Base-by-base conservation (phyloP, 2,888 invertebrate genomes). In the Scaptomyza parva region DNA sequence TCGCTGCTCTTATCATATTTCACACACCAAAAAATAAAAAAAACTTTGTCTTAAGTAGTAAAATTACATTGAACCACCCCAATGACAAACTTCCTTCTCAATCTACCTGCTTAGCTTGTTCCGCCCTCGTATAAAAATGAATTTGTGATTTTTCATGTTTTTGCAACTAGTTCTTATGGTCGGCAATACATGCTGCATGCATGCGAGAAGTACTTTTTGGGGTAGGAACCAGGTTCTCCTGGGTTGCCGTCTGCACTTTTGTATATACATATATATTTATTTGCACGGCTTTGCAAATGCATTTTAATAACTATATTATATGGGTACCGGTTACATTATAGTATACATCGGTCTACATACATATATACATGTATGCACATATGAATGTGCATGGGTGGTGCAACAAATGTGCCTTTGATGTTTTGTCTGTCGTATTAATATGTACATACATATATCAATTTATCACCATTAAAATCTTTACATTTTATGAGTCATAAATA, bases 221-320 rank as follows among this genome's bases (percentile, higher is more conserved):
- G 48, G 30, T 33, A 33, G 48, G 30, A 33, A 11, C 48, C 20
- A 48, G 14, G 24, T 61, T 45, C 59, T 20, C 39, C 39, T 44
- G 44, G 33, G 62, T 61, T 40, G 48, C 48, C 20, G 48, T 48
- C 48, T 48, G 33, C 48, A 48, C 9, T n/a, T 48, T 48, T 33
- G 20, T 44, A 40, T 30, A 58, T 30, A 45, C 26, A 44, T 44
- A 26, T 26, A 14, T 17, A 17, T 33, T 5, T 14, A 35, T 35
- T 35, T 35, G 35, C 45, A 47, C 30, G 28, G 30, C 28, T 47
- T 17, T 47, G 11, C 20, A 30, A 47, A 47, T 30, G 47, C 47
- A 47, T 6, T 47, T 47, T 47, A 18, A 6, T 47, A 20, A 47
- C 30, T n/a, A 20, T 20, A 2, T 47, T 18, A 18, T 20, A 30